Base-by-base conservation (phyloP, 2,113 vertebrate species). In the Nematolebias whitei region DNA sequence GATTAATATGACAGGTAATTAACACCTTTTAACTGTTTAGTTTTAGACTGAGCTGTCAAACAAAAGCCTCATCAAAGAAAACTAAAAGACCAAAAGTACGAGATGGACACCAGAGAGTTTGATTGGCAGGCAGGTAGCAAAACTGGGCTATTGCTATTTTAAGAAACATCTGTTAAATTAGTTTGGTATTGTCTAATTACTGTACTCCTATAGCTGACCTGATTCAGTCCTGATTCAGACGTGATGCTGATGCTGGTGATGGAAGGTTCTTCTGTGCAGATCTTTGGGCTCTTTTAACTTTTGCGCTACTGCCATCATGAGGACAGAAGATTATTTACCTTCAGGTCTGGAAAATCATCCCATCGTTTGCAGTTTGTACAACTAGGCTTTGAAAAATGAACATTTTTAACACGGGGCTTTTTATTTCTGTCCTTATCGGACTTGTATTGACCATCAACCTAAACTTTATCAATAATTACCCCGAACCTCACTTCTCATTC, bases 251-350 rank as follows among this genome's bases (percentile, higher is more conserved):
- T 29, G 26, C 3, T 51, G 4, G 8, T 63, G 15, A 18, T 19
- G 53, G 19, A 16, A 38, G 61, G 13, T 12, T 13, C 19, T 44
- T 13, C 9, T 2, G 18, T 3, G 19, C 9, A 9, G 11, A 9
- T 48, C 47, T 19, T 23, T 11, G 1, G 12, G 50, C 50, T 9
- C 24, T 26, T 2, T 20, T 55, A 23, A 19, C 50, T 59, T 68
- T 43, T 6, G 70, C 41, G 16, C 40, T 39, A 8, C 82, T 59
- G 75, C 78, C 83, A 9, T 61, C 78, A 3, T 56, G 83, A 74
- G 87, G 82, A 43, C 0, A 19, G 23, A 5, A 3, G 0, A 9
- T 10, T 8, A 16, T 29, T 24, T 60, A 13, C 61, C 49, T 13
- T 4, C 7, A 62, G 14, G 3, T n/a, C 1, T 50, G 26, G 26